Evolutionary conservation across 2,113 vertebrate species (phyloP), one percentile per base, ranked within the genome.

Genomic region (Trichomycterus rosablanca): DNA sequence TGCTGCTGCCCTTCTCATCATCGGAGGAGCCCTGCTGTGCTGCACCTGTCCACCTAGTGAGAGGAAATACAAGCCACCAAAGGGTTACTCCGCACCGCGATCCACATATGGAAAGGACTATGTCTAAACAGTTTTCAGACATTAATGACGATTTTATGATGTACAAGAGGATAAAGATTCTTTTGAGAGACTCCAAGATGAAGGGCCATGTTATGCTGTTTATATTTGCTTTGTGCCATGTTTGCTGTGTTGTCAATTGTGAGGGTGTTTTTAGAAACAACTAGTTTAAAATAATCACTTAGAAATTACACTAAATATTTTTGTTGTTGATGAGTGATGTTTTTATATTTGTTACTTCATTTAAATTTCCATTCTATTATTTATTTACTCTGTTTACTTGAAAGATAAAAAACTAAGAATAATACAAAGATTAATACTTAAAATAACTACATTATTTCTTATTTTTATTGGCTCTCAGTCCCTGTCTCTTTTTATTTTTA

Each of bases 21-120:
- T 89, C 1, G 88, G 81, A 4, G 88, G 88, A 5, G 83, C 80
- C 0, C 56, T 89, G 81, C 73, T 89, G 63, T 89, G 88, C 77
- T 80, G 35, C 69, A 80, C 78, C 64, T 88, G 88, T 62, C 88
- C 88, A 1, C 87, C 87, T 1, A 72, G 66, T 14, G 87, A 89
- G 59, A 59, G 77, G 70, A 76, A 66, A 60, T 89, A 89, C 79
- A 83, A 84, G 52, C 76, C 86, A 0, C 77, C 79, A 24, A 85
- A 86, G 81, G 84, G 77, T 10, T 89, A 87, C 77, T 69, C 79
- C 0, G 75, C 82, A 20, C 84, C 86, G 1, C 80, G 81, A 37
- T 80, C 70, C 32, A 1, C 12, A 44, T 88, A 88, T 5, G 86
- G 68, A 63, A 89, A 87, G 62, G 88, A 89, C 75, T 89, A 89